A percentile compares a stretch with the other conserved stretches of the same genome.
Conservation (phyloP, 2,888 invertebrate species). For the Mesorhabditis sp. region DNA sequence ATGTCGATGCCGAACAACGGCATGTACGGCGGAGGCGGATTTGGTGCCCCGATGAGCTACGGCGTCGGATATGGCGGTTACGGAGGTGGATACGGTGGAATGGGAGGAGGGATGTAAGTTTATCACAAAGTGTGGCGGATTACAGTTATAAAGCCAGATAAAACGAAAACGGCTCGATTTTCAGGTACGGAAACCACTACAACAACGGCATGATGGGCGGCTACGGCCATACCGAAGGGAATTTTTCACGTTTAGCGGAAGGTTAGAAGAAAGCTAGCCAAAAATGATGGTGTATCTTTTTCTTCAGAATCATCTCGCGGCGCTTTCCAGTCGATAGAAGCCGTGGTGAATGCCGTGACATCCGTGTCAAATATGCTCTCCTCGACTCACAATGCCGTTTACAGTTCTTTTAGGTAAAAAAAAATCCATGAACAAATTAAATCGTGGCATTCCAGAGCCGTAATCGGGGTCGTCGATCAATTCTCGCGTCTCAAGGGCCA, state of each 20-base stretch:
- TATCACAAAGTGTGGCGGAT: not conserved
- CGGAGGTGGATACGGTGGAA: slow-evolving; percentile 26
- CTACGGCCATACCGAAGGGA: slow-evolving; percentile 28
- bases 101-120: slow-evolving; percentile 18
- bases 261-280: slow-evolving; percentile 17
- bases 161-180: slow-evolving; percentile 16
- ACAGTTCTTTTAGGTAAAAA: slow-evolving; percentile 75
- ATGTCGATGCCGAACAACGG: slow-evolving; percentile 7
- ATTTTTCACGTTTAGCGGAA: slow-evolving; percentile 50
- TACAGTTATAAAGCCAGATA: not conserved
- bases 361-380: slow-evolving; percentile 94
- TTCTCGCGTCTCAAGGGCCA: slow-evolving; percentile 73
- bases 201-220: slow-evolving; percentile 12
- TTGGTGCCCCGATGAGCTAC: slow-evolving; percentile 16
- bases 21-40: slow-evolving; percentile 13
- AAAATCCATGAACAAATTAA: not conserved
- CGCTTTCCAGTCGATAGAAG: slow-evolving; percentile 90
- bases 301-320: slow-evolving; percentile 75
- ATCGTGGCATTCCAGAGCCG: slow-evolving; percentile 65
- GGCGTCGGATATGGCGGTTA: slow-evolving; percentile 22
- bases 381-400: slow-evolving; percentile 89
- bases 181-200: slow-evolving; percentile 18
- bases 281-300: not conserved
- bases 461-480: slow-evolving; percentile 91
- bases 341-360: slow-evolving; percentile 79